phyloP scores from a whole-genome alignment of 2,797 vertebrate species.

The Chaenodraco wilsoni region DNA sequence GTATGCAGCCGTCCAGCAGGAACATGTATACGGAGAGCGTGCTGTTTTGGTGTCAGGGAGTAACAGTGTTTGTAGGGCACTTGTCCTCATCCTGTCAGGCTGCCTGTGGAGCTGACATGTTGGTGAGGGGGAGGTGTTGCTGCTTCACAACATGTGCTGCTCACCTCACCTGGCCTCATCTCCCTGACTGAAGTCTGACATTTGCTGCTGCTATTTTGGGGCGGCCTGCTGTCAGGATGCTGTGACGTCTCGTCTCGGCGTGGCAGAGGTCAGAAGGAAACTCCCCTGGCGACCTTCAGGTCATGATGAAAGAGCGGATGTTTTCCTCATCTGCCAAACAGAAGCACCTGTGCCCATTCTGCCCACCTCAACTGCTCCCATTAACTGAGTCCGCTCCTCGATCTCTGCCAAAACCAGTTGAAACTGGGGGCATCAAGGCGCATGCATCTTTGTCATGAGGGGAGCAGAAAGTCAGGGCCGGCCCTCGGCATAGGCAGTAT shows the following conservation, averaged over 20 bases:
- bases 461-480: neutral
- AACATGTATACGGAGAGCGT: slow-evolving; percentile 4
- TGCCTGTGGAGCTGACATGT: slow-evolving; percentile 6
- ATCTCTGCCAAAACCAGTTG: slow-evolving; percentile 20
- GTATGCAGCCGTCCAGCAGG: neutral
- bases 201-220: slow-evolving; percentile 70
- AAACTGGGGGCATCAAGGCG: slow-evolving; percentile 9
- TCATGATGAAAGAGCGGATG: slow-evolving; percentile 51
- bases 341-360: slow-evolving; percentile 1
- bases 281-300: slow-evolving; percentile 48
- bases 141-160: slow-evolving; percentile 22
- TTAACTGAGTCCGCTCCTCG: slow-evolving; percentile 14
- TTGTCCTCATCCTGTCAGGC: slow-evolving; percentile 34
- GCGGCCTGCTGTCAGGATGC: slow-evolving; percentile 38
- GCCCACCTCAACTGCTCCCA: slow-evolving; percentile 1
- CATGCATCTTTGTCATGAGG: slow-evolving; percentile 34
- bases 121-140: neutral
- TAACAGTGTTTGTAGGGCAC: slow-evolving; percentile 15
- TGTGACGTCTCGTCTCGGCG: slow-evolving; percentile 34
- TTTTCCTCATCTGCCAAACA: slow-evolving; percentile 15
- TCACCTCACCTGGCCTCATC: slow-evolving; percentile 61
- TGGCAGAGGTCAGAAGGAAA: slow-evolving; percentile 46
- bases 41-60: slow-evolving; percentile 32
- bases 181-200: slow-evolving; percentile 64
- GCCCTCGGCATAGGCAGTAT: too few species aligned